These are phyloP conservation scores for Xestia ashworthii DNA, from an alignment of 2,888 invertebrate species.

Conservation along the genomic window DNA sequence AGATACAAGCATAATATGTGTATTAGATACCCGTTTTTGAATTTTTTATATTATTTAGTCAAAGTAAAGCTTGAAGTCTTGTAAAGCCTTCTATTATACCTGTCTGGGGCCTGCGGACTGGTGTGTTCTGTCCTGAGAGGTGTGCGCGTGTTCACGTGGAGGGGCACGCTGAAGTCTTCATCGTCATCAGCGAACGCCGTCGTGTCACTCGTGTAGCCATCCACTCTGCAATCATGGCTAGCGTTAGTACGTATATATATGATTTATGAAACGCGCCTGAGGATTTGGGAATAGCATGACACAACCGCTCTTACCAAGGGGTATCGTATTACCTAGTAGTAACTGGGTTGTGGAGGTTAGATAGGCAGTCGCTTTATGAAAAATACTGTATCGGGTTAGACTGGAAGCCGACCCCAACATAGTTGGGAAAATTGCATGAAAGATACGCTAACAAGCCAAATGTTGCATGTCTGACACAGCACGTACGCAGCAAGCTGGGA, in stretches of 20 bases:
- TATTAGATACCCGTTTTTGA: background rate
- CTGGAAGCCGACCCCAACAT: too few species aligned
- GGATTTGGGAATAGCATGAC: background rate
- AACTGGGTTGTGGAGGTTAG: too few species aligned
- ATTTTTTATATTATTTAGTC: background rate
- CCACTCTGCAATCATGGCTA: constrained; percentile 86
- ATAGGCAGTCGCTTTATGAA: too few species aligned
- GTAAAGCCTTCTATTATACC: constrained; percentile 69
- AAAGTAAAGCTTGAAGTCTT: background rate
- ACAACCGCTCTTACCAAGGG: too few species aligned
- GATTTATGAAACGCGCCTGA: background rate
- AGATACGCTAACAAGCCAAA: background rate
- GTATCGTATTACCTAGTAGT: too few species aligned
- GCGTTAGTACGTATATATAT: background rate
- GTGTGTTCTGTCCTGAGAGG: constrained; percentile 84
- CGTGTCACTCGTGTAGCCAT: constrained; percentile 95
- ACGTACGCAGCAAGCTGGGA: background rate
- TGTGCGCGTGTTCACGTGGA: constrained; percentile 92
- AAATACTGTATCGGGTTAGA: too few species aligned
- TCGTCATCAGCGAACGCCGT: constrained; percentile 95
- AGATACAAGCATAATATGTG: too few species aligned
- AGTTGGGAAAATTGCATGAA: background rate
- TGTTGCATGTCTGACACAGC: background rate
- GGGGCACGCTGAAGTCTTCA: constrained; percentile 93
- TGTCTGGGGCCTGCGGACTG: constrained; percentile 88